A percentile compares a stretch with the other conserved stretches of the same genome.
Conservation (phyloP, 2,888 invertebrate species). For the Alentia gelatinosa region DNA sequence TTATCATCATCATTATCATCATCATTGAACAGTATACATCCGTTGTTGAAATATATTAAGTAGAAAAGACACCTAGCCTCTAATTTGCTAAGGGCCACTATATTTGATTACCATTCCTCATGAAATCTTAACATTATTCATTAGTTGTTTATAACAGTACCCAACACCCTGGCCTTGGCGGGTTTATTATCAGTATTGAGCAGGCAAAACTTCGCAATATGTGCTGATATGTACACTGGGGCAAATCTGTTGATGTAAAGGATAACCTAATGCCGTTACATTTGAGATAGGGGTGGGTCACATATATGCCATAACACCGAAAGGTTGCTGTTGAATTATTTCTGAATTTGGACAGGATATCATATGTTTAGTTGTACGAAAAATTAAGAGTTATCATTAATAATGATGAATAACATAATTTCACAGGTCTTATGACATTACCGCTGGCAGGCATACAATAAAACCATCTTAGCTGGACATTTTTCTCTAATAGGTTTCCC, state of each 20-base stretch:
- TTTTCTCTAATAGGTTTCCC: no score
- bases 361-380: no score
- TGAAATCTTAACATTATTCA: no score
- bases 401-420: no score
- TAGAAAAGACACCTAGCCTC: neutral
- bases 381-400: no score
- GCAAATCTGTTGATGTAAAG: neutral
- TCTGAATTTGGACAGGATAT: no score
- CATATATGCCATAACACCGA: no score
- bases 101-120: no score
- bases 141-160: neutral
- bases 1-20: neutral
- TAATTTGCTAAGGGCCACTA: neutral
- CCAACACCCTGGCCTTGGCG: neutral
- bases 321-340: no score
- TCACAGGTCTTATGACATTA: no score
- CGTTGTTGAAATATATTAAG: neutral
- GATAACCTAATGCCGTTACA: neutral
- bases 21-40: neutral
- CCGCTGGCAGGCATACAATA: no score
- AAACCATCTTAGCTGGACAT: no score
- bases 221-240: conserved; percentile 50
- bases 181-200: neutral
- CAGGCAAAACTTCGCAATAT: conserved; percentile 10
- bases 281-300: neutral